phyloP scores from a whole-genome alignment of 2,797 vertebrate genomes.

The Acropternis orthonyx region DNA sequence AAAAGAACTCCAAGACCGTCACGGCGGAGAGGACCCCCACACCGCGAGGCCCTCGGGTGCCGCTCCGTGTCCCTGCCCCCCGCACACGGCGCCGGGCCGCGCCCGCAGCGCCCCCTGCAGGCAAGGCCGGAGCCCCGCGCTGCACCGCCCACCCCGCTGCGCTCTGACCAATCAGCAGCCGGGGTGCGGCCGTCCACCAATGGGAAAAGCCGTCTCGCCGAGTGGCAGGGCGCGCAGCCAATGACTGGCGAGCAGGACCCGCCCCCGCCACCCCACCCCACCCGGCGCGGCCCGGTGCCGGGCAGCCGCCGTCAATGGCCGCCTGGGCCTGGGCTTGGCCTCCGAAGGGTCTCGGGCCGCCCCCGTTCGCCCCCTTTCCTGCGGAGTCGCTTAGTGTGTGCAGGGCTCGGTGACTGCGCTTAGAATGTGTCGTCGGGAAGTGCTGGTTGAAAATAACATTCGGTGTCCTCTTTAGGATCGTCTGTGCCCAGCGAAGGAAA shows the following conservation, averaged over 20 bases:
- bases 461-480: fast-evolving
- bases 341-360: background rate
- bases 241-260: background rate
- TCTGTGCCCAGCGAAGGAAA: fast-evolving
- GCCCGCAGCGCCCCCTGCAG: background rate
- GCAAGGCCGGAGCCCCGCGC: fast-evolving
- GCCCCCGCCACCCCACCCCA: background rate
- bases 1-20: background rate
- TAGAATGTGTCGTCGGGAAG: background rate
- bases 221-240: background rate
- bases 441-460: background rate
- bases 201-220: fast-evolving
- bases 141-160: fast-evolving
- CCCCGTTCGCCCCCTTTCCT: fast-evolving
- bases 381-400: fast-evolving
- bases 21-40: background rate
- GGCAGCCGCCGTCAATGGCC: too few relatives aligned
- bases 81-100: too few relatives aligned
- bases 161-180: background rate
- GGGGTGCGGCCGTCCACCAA: background rate
- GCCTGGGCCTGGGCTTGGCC: background rate
- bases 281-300: too few relatives aligned
- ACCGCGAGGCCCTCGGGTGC: background rate
- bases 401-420: fast-evolving
- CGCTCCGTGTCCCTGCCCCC: fast-evolving